Conservation (phyloP, 2,797 vertebrate species). For the Lerista edwardsae region DNA sequence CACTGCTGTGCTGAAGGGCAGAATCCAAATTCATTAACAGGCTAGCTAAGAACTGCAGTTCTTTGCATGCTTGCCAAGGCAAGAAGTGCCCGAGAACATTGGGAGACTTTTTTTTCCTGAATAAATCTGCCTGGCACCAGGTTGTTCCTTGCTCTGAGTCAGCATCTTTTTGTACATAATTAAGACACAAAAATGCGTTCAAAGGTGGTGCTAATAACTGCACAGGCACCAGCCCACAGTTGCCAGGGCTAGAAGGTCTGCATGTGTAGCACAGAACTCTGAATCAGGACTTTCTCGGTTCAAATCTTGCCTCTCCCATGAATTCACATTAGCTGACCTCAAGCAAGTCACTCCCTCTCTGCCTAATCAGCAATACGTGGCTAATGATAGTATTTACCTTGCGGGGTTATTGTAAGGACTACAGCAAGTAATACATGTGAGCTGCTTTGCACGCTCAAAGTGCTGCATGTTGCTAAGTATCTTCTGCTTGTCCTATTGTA, state of each 20-base stretch:
- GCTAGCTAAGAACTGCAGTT: background rate
- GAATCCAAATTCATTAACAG: background rate
- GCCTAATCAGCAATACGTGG: too few species aligned
- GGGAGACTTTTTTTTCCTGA: background rate
- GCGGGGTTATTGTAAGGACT: too few species aligned
- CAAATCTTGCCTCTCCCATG: too few species aligned
- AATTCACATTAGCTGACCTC: too few species aligned
- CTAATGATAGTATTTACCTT: too few species aligned
- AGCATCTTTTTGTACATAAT: background rate
- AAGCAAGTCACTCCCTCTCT: too few species aligned
- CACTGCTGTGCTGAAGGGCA: too few species aligned
- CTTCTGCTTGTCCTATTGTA: background rate
- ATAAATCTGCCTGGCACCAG: background rate
- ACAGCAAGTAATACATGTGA: too few species aligned
- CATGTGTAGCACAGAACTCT: too few species aligned
- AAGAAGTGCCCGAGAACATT: background rate
- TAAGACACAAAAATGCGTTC: background rate
- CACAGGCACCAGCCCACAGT: background rate
- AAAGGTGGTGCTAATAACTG: background rate
- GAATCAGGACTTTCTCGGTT: too few species aligned
- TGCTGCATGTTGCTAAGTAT: background rate
- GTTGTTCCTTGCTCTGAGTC: background rate
- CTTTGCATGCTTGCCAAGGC: background rate
- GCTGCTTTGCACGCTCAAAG: background rate
- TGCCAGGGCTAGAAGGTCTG: too few species aligned